Evolutionary conservation across 2,888 invertebrate species (phyloP).

Genomic region (Melangyna quadrimaculata): DNA sequence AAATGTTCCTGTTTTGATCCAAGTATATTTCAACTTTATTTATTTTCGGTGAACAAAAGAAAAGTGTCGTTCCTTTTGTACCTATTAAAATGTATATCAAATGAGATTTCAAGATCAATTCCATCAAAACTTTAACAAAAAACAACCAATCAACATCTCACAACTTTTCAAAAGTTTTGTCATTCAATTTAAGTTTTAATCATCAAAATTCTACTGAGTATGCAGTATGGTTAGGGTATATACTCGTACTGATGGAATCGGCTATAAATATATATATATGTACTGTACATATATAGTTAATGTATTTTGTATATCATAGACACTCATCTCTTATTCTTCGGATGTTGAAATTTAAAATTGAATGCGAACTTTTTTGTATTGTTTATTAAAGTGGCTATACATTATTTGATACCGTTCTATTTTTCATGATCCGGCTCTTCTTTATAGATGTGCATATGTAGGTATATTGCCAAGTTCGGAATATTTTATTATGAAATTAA

Average conservation of each 20-base stretch:
- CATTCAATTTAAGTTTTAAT: conserved; percentile 32
- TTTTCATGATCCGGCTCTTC: neutral
- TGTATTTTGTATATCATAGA: neutral
- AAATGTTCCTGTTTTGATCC: neutral
- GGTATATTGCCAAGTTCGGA: neutral
- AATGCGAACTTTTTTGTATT: neutral
- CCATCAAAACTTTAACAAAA: neutral
- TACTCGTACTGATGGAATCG: neutral
- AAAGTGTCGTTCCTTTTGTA: no score
- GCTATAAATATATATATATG: neutral
- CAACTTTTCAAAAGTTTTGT: conserved; percentile 18
- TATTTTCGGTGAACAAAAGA: neutral
- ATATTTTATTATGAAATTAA: neutral
- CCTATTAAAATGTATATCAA: no score
- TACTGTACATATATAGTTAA: neutral
- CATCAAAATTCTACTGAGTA: conserved; percentile 13
- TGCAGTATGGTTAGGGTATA: no score
- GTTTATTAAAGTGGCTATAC: neutral
- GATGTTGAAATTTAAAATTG: neutral
- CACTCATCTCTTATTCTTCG: neutral
- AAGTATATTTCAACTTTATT: neutral
- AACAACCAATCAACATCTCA: conserved; percentile 21
- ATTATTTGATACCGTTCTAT: neutral
- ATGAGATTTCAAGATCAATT: neutral
- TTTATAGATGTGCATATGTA: no score